phyloP scores from a whole-genome alignment of 2,888 invertebrate genomes.

The Chloromyia formosa region DNA sequence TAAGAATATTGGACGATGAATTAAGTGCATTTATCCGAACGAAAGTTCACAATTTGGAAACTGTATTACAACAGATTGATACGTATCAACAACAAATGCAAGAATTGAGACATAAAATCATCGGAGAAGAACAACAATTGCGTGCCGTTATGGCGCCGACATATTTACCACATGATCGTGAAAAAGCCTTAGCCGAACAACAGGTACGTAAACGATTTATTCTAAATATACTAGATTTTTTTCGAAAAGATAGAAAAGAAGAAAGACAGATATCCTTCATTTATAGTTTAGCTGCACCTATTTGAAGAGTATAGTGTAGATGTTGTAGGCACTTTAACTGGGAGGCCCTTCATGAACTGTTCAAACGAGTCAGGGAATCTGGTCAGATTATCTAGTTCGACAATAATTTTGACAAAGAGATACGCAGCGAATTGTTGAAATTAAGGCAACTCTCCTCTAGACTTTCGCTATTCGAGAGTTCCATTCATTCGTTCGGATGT shows the following conservation, averaged over 20 bases:
- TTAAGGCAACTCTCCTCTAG: too few species aligned
- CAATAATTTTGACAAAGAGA: too few species aligned
- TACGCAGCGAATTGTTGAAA: too few species aligned
- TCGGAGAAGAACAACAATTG: slow-evolving; percentile 87
- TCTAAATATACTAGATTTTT: neutral
- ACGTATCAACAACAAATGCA: slow-evolving; percentile 89
- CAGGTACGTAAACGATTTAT: slow-evolving; percentile 72
- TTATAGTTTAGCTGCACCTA: neutral
- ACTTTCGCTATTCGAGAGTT: too few species aligned
- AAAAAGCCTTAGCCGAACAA: slow-evolving; percentile 82
- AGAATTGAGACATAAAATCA: slow-evolving; percentile 81
- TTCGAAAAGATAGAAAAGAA: too few species aligned
- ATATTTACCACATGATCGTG: slow-evolving; percentile 83
- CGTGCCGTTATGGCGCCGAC: slow-evolving; percentile 84
- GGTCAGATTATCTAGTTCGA: too few species aligned
- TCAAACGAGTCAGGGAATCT: too few species aligned
- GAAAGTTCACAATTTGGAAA: slow-evolving; percentile 70
- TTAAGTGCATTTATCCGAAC: slow-evolving; percentile 57
- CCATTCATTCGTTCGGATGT: too few species aligned
- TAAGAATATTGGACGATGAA: slow-evolving; percentile 72
- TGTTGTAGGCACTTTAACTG: neutral
- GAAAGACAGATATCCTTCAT: too few species aligned
- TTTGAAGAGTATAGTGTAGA: neutral
- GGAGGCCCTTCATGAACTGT: too few species aligned
- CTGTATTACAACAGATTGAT: slow-evolving; percentile 85